phyloP scores from a whole-genome alignment of 2,888 invertebrate species.

The Xestia xanthographa region DNA sequence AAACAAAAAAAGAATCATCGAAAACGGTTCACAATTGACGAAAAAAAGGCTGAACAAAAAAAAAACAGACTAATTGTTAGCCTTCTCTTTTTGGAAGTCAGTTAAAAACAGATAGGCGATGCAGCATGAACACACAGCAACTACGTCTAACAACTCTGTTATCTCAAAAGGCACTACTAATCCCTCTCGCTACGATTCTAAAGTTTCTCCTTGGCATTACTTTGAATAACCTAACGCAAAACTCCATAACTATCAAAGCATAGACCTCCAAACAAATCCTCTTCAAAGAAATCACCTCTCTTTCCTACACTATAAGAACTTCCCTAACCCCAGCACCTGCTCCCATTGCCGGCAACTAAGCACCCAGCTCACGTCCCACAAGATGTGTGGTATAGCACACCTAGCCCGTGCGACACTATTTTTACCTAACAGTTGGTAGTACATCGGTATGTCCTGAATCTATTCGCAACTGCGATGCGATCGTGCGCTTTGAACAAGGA shows the following conservation, averaged over 20 bases:
- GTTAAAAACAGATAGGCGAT: neutral
- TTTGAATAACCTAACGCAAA: neutral
- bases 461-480: constrained; percentile 66
- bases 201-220: neutral
- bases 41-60: too few relatives aligned
- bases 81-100: too few relatives aligned
- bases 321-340: constrained; percentile 32
- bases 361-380: constrained; percentile 52
- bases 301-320: constrained; percentile 3
- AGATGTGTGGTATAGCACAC: constrained; percentile 63
- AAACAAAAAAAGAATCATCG: too few relatives aligned
- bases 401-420: constrained; percentile 66
- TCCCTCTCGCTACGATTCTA: neutral
- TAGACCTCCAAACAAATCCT: neutral
- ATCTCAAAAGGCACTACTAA: neutral
- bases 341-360: constrained; percentile 25
- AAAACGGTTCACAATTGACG: too few relatives aligned
- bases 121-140: neutral
- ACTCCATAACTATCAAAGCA: neutral
- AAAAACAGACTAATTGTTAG: too few relatives aligned
- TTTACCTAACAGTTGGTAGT: constrained; percentile 65
- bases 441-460: constrained; percentile 71
- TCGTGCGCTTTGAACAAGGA: constrained; percentile 54
- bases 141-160: neutral
- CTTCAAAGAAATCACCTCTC: constrained; percentile 18